Evolutionary conservation across 2,888 invertebrate genomes (phyloP), one percentile per base, ranked within the genome.

Genomic region (Mesorhabditis spiculigera): DNA sequence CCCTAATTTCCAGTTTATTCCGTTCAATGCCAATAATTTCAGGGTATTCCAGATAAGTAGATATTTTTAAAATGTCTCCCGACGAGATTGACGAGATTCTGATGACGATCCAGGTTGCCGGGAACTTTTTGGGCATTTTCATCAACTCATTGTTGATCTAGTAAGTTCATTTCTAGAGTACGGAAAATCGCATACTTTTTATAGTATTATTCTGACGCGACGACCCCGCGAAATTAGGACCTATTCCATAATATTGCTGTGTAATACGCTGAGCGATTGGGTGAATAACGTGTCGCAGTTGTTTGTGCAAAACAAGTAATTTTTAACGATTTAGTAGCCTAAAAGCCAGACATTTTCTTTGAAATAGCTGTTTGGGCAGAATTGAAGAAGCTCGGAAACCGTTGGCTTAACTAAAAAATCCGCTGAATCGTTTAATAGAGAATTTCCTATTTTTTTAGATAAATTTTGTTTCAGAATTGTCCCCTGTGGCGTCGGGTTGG

Each of bases 401-500:
- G n/a, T n/a, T n/a, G 28, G 28, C 28, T 28, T 28, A 3, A 1
- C 28, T 28, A 28, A 28, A 28, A 28, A 28, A 28, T 28, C 28
- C 1, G 28, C 3, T 1, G 28, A 3, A 28, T 28, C 3, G 28
- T 3, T 28, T 28, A 28, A 28, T 28, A 28, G 28, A 28, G 28
- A 28, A 28, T 28, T 28, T 28, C 28, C 28, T 3, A 3, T 28
- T 1, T 28, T 28, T 28, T 28, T 28, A 28, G 28, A 28, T 28
- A 28, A 3, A 28, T 28, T 50, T 50, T 50, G 8, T 13, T 50
- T 50, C n/a, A 50, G 58, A 50, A 50, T 50, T n/a, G 58, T 50
- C 58, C 58, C 58, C 58, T 50, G 58, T n/a, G 58, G 58, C 58
- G 10, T 50, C 58, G 58, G 58, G n/a, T 50, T 50, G 58, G 58